Base-by-base conservation (phyloP, 2,888 invertebrate genomes). In the Hypolimnas misippus region DNA sequence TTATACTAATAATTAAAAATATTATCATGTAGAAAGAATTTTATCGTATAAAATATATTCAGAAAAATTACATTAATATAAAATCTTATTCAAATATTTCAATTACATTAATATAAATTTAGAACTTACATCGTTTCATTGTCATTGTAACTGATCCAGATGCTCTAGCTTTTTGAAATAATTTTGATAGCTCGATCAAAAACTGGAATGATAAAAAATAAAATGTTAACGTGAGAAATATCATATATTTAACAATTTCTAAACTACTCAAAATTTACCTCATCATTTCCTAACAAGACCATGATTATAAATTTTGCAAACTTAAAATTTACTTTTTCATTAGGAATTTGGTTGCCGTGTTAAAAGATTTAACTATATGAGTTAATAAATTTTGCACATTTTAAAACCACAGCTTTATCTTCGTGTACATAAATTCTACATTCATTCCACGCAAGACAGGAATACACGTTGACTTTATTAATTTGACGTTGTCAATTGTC, bases 91-190 rank as follows among this genome's bases (percentile, higher is more conserved):
- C 10, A 42, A 7, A 16, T 17, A 7, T 14, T 33, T 10, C 1
- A 1, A 33, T 5, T 33, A 33, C n/a, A n/a, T n/a, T n/a, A n/a
- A n/a, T n/a, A n/a, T n/a, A n/a, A n/a, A n/a, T n/a, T n/a, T n/a
- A n/a, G n/a, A n/a, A n/a, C n/a, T 95, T 94, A 97, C 98, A 98
- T 93, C 97, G 94, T 92, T 98, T 99, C 94, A 98, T 97, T 44
- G 97, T 97, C 85, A 98, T 94, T 40, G 94, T 94, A 53, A 98
- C 96, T 50, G 97, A 95, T 55, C 97, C 97, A 69, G 94, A 93
- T 62, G 89, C 81, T 75, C 96, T 95, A n/a, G 97, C 95, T 79
- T 95, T 96, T 86, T 96, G 96, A 79, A 98, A 98, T 77, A 99
- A 88, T 84, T 96, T 95, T 51, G 96, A 95, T 57, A 98, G 93